phyloP scores from a whole-genome alignment of 1,140 invertebrate genomes.

The Bombus polaris region DNA sequence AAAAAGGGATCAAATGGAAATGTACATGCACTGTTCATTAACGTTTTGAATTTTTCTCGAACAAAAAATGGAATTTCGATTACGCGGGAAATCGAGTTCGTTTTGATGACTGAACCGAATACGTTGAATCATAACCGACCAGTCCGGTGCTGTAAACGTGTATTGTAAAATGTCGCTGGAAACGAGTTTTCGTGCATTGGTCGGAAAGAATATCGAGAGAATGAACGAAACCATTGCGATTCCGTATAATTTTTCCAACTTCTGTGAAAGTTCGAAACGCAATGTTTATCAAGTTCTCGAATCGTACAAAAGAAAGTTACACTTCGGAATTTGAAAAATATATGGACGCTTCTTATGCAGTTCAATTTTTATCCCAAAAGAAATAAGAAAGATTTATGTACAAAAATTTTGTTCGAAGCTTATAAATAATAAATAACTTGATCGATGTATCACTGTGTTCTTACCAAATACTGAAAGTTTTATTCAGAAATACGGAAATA shows the following conservation, averaged over 20 bases:
- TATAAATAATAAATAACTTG: background rate
- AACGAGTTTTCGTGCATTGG: conserved; percentile 30
- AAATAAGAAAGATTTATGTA: too few relatives aligned
- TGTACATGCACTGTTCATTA: background rate
- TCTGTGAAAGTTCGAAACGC: background rate
- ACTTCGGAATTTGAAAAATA: too few relatives aligned
- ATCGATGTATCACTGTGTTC: background rate
- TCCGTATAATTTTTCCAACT: background rate
- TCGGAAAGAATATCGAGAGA: background rate
- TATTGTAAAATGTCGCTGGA: conserved; percentile 27
- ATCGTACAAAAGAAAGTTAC: background rate
- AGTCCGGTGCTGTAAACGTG: background rate
- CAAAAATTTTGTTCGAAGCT: background rate
- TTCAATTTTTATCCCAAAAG: too few relatives aligned
- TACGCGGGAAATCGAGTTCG: conserved; percentile 29
- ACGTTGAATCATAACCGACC: conserved; percentile 4
- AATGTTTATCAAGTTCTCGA: background rate
- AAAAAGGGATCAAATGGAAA: background rate
- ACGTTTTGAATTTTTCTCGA: background rate
- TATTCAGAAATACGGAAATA: background rate
- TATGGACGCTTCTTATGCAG: too few relatives aligned
- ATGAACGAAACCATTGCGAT: background rate
- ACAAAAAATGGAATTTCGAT: conserved; percentile 32
- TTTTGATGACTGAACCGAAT: conserved; percentile 35
- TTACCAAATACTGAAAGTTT: background rate